phyloP scores from a whole-genome alignment of 2,797 vertebrate genomes.

The Vultur gryphus region DNA sequence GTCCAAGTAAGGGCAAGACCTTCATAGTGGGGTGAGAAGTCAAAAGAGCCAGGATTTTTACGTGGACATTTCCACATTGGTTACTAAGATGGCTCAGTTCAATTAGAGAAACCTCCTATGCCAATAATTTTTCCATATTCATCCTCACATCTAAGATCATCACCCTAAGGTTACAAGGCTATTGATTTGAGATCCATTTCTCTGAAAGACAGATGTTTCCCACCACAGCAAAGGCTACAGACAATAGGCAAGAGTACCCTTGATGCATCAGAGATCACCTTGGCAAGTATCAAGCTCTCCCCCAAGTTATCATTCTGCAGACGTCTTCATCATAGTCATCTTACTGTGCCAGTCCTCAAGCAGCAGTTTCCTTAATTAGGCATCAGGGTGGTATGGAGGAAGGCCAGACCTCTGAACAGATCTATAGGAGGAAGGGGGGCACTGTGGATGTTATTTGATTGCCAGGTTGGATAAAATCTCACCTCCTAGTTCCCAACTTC shows the following conservation, averaged over 20 bases:
- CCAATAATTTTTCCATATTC: slow-evolving; percentile 8
- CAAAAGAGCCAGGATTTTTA: background rate
- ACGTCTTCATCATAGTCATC: background rate
- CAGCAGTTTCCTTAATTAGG: background rate
- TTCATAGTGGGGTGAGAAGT: background rate
- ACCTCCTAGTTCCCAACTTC: background rate
- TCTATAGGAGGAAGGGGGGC: background rate
- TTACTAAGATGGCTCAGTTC: background rate
- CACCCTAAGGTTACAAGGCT: background rate
- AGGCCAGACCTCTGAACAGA: background rate
- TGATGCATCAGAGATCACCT: background rate
- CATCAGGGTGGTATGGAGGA: background rate
- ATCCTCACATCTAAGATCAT: background rate
- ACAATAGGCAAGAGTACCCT: background rate
- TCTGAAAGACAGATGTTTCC: background rate
- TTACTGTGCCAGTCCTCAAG: background rate
- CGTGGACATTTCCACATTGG: background rate
- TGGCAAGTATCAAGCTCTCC: background rate
- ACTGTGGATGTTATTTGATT: background rate
- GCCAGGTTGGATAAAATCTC: background rate
- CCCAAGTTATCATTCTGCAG: background rate
- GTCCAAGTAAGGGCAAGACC: background rate
- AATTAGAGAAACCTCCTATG: background rate
- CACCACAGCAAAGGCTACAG: background rate
- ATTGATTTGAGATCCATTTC: slow-evolving; percentile 8